Conservation (phyloP, 2,113 vertebrate genomes). For the Malurus alboscapulatus region DNA sequence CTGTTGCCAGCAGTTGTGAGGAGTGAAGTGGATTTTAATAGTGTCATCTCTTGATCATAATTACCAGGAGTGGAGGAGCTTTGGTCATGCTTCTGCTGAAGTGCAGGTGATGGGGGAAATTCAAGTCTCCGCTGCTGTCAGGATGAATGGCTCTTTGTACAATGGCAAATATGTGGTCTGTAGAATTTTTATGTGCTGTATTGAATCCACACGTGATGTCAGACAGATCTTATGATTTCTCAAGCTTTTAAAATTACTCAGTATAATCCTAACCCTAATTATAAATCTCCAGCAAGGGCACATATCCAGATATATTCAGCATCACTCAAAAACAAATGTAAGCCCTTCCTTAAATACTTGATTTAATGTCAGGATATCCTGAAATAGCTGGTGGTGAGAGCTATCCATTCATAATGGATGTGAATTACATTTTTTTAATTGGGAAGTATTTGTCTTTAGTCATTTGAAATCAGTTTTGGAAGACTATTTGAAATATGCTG, state of each 20-base stretch:
- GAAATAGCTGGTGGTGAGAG: constrained; percentile 20
- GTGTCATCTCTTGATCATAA: neutral
- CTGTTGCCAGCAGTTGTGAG: neutral
- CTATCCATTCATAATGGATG: neutral
- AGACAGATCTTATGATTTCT: constrained; percentile 24
- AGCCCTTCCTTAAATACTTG: constrained; percentile 19
- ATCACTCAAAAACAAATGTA: constrained; percentile 3
- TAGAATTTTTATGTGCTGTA: neutral
- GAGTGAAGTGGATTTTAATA: neutral
- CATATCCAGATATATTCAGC: neutral
- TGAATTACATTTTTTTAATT: neutral
- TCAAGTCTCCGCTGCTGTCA: neutral
- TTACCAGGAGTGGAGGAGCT: neutral
- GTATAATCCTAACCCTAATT: constrained; percentile 10
- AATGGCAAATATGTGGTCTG: neutral
- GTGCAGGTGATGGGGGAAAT: neutral
- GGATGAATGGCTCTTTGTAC: neutral
- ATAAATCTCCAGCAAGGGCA: constrained; percentile 27
- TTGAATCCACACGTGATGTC: constrained; percentile 7
- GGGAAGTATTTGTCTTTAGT: neutral
- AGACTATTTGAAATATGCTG: constrained; percentile 1
- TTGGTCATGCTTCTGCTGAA: neutral
- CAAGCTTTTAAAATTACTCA: constrained; percentile 4
- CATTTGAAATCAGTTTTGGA: neutral
- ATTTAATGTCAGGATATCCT: constrained; percentile 32